Base-by-base conservation (phyloP, 2,888 invertebrate genomes). In the Ryuthela nishihirai region DNA sequence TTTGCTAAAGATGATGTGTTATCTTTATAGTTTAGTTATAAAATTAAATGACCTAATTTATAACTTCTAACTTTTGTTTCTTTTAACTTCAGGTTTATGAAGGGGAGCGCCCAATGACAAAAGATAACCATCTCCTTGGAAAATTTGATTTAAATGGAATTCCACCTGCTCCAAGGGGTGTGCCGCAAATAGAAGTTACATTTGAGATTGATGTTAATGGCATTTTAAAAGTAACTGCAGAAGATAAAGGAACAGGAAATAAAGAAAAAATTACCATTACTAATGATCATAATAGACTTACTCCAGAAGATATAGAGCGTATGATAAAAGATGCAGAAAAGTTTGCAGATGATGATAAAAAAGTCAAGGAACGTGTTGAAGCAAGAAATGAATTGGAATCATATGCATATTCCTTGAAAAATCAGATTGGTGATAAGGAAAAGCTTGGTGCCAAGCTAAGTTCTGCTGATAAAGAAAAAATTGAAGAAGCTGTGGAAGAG, bases 311-410 rank as follows among this genome's bases (percentile, higher is more conserved):
- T 71, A 99, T 99, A 68, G 97, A 99, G 73, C 82, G 95, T 64
- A 99, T 99, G 98, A 95, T 99, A 76, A 90, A 90, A 64, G 98
- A 99, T 73, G 97, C 98, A 1, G 99, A 99, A 78, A 92, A 91
- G 76, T 99, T 97, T 77, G 94, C 98, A 15, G 98, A 98, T 71
- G 98, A 99, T 67, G 99, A 99, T 77, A 95, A 95, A 80, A 93
- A 92, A 77, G 79, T 93, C 66, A 93, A 93, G 78, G 93, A 97
- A 76, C 83, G 88, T 46, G 94, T 98, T 3, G 98, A 98, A 74
- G 86, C 97, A 4, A 85, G 94, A 66, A 98, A 98, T 75, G 98
- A 98, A 73, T 81, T 99, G 49, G 98, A 99, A 77, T 90, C 91
- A 52, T 97, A 95, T 70, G 92, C 94, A 0, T 99, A 99, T 78